Conservation (phyloP, 2,797 vertebrate species). For the Acomys russatus region DNA sequence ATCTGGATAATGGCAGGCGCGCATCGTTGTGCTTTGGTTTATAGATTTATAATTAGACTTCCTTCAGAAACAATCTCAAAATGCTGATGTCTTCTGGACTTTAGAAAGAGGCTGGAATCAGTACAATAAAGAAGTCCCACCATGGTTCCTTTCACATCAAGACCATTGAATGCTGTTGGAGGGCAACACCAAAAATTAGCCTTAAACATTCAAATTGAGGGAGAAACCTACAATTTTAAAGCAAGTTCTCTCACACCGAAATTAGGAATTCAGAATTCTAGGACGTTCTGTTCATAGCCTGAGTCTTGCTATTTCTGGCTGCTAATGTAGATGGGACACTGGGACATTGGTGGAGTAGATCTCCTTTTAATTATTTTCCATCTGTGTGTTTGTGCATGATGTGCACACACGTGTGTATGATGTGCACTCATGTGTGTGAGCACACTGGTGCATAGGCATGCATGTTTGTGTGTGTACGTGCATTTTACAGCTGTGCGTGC, state of each 20-base stretch:
- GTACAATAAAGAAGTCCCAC: not conserved
- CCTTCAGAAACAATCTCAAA: slow-evolving; percentile 73
- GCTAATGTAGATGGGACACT: not conserved
- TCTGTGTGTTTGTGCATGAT: not conserved
- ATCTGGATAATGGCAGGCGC: slow-evolving; percentile 45
- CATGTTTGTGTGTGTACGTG: not conserved
- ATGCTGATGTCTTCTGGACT: slow-evolving; percentile 49
- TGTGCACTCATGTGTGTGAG: not conserved
- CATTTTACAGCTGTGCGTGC: not conserved
- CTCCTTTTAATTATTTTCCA: not conserved
- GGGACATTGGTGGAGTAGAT: not conserved
- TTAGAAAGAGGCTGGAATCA: not conserved
- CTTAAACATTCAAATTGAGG: slow-evolving; percentile 28
- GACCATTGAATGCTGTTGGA: not conserved
- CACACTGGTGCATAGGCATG: too few species aligned
- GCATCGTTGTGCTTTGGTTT: slow-evolving; percentile 63
- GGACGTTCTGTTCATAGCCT: not conserved
- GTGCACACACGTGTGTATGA: not conserved
- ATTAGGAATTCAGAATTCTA: not conserved
- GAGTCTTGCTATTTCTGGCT: not conserved
- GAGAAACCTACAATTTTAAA: not conserved
- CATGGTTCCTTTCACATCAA: slow-evolving; percentile 31
- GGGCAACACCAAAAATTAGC: not conserved
- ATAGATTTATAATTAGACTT: slow-evolving; percentile 68
- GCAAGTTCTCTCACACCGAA: slow-evolving; percentile 11